These are phyloP conservation scores for Merops nubicus DNA, from an alignment of 2,113 vertebrate genomes.

Conservation along the genomic window DNA sequence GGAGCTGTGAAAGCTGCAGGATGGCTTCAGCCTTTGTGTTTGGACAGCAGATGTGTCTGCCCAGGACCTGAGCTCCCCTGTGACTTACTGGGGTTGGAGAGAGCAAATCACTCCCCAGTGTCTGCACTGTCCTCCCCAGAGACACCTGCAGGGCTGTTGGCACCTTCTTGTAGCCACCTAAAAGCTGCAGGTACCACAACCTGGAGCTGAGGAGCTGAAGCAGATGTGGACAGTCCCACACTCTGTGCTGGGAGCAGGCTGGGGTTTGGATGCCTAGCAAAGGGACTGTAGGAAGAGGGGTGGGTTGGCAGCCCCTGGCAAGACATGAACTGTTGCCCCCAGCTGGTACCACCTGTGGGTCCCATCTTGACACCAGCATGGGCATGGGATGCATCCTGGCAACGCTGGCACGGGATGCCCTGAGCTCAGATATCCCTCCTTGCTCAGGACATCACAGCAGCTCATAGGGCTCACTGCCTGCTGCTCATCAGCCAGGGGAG, in stretches of 20 bases:
- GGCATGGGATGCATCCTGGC: neutral
- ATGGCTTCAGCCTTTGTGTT: neutral
- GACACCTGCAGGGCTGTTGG: neutral
- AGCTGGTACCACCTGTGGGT: too few species aligned
- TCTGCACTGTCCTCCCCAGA: neutral
- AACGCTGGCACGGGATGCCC: neutral
- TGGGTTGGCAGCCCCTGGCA: neutral
- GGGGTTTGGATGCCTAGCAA: too few species aligned
- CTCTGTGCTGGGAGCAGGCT: neutral
- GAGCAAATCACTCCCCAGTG: neutral
- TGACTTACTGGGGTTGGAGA: neutral
- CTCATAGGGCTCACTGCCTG: neutral
- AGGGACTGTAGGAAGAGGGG: neutral
- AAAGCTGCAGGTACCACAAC: neutral
- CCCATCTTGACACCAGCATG: too few species aligned
- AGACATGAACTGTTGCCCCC: neutral
- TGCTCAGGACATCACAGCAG: neutral
- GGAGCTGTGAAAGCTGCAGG: too few species aligned
- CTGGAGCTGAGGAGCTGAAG: neutral
- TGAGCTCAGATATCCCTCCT: neutral
- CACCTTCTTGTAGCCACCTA: neutral
- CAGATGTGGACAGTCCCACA: neutral
- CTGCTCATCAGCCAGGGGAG: neutral
- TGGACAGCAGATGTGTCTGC: neutral
- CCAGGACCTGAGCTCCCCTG: neutral